Evolutionary conservation across 2,113 vertebrate genomes (phyloP).

Genomic region (Xiphophorus couchianus): DNA sequence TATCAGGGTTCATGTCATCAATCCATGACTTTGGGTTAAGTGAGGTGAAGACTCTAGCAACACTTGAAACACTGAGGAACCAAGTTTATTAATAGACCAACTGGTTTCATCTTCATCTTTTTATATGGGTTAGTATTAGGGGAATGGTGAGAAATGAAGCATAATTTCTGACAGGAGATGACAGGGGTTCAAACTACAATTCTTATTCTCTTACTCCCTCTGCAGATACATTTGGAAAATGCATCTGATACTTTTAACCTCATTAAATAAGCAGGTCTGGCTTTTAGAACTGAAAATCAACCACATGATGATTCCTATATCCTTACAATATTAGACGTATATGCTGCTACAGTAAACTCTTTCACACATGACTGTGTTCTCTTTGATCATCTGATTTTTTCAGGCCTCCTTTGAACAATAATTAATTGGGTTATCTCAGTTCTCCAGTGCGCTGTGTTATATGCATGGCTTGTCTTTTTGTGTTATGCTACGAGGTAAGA

Average conservation of each 20-base stretch:
- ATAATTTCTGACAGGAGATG: conserved; percentile 14
- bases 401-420: conserved; percentile 15
- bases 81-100: background rate
- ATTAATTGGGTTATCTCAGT: conserved; percentile 52
- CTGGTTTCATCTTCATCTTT: background rate
- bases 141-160: conserved; percentile 20
- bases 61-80: background rate
- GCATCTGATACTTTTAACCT: conserved; percentile 32
- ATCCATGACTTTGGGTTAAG: conserved; percentile 25
- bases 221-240: conserved; percentile 63
- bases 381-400: conserved; percentile 24
- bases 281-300: background rate
- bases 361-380: background rate
- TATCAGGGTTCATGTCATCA: conserved; percentile 34
- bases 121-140: conserved; percentile 4
- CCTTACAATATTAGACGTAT: background rate
- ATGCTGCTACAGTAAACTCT: background rate
- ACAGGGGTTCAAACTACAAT: background rate
- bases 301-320: background rate
- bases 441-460: conserved; percentile 50
- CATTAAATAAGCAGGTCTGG: background rate
- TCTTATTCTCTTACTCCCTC: conserved; percentile 72
- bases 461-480: conserved; percentile 54
- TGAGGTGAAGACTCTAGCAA: background rate
- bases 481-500: conserved; percentile 34